These are phyloP conservation scores for Drosophila barbarae DNA, from an alignment of 2,888 invertebrate species.

Conservation along the genomic window DNA sequence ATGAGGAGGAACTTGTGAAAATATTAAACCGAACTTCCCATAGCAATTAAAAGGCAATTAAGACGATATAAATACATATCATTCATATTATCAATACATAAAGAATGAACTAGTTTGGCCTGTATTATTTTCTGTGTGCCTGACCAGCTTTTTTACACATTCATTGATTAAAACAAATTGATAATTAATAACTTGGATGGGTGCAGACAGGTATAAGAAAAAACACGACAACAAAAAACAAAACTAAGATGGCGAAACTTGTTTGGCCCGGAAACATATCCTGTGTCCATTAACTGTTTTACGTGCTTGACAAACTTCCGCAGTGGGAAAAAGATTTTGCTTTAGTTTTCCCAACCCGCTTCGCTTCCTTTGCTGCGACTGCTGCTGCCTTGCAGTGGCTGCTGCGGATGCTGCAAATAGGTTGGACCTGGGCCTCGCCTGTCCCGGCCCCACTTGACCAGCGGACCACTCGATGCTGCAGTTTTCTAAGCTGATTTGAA, in stretches of 20 bases:
- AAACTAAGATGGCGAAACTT: conserved; percentile 40
- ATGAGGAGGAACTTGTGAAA: conserved; percentile 57
- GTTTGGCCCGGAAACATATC: conserved; percentile 68
- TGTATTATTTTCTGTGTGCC: conserved; percentile 3
- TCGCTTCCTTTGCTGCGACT: conserved; percentile 47
- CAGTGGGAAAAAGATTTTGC: conserved; percentile 53
- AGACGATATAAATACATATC: conserved; percentile 14
- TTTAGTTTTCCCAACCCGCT: conserved; percentile 47
- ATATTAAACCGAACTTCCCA: conserved; percentile 68
- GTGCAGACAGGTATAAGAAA: conserved; percentile 28
- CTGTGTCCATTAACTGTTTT: conserved; percentile 78
- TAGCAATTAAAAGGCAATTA: conserved; percentile 69
- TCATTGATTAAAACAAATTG: conserved; percentile 61
- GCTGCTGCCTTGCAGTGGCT: conserved; percentile 35
- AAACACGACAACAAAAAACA: conserved; percentile 17
- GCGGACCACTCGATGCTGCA: conserved; percentile 44
- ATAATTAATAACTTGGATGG: conserved; percentile 68
- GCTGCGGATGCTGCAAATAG: conserved; percentile 71
- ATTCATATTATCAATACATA: conserved; percentile 5
- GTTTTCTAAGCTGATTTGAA: conserved; percentile 72
- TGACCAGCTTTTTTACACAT: conserved; percentile 29
- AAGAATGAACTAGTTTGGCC: conserved; percentile 30
- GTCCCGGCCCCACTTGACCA: conserved; percentile 28
- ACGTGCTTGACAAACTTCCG: conserved; percentile 78
- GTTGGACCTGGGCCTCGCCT: conserved; percentile 56